Base-by-base conservation (phyloP, 2,888 invertebrate species). In the Deroplatys truncata region DNA sequence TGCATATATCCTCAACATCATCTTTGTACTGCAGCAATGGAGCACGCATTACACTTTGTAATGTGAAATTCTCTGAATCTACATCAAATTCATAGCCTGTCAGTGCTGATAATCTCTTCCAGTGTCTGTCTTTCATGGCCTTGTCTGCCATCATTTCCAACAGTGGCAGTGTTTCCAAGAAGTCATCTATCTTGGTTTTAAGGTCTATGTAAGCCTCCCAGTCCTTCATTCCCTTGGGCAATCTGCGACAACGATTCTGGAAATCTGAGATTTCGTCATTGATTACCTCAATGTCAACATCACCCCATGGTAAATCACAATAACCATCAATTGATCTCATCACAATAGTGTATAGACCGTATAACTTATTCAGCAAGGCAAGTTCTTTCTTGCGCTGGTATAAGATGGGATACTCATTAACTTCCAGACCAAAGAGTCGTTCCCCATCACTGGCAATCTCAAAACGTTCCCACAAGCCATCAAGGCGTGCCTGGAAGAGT, bases 1-100 rank as follows among this genome's bases (percentile, higher is more conserved):
- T 97, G 92, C 98, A 98, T 91, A 98, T 97, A 92, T 98, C 98
- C 96, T 98, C 98, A 83, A 98, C 97, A 91, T 98, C 98, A 92
- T 98, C 98, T 93, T 97, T 98, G 92, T 96, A 94, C 92, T 97
- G 94, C 56, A 98, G 93, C 72, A 98, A 94, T 0, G 98, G 98
- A 0, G 98, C 98, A 92, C 97, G 96, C 96, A 98, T 96, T 1
- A 98, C 96, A 92, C 96, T 96, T 28, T 97, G 96, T 90, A 98
- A 93, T 0, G 96, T 96, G 92, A 98, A 98, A 9, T 96, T 95
- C 7, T 97, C 96, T 20, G 97, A 97, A 88, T 97, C 97, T 20
- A 98, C 95, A 91, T 98, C 97, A 92, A 98, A 96, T 10, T 95
- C 94, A 91, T 97, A 96, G 86, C 94, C 93, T 25, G 96, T 95